Base-by-base conservation (phyloP, 2,888 invertebrate species). In the Carpatolechia fugitivella region DNA sequence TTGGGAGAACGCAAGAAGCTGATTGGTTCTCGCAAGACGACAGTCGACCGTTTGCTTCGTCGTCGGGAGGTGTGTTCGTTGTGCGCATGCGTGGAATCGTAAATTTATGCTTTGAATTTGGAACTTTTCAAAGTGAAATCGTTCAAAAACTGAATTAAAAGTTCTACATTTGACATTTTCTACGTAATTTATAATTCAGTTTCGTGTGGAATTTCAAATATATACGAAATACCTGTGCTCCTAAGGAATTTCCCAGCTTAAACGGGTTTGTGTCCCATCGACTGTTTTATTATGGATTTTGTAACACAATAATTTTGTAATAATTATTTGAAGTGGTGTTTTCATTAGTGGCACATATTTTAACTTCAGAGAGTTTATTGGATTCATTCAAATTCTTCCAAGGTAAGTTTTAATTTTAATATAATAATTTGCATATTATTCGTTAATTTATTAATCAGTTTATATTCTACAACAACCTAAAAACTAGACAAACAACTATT, bases 1-100 rank as follows among this genome's bases (percentile, higher is more conserved):
- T 78, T 73, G 58, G 74, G 85, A 81, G 85, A 87, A 85, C 78
- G 85, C 78, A 73, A 73, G 69, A 60, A 69, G 65, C 80, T 82
- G 82, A 82, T 60, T 58, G 60, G 49, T 50, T 54, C 40, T 51
- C 52, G 52, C 58, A 55, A 55, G 56, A 57, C 69, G 69, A 65
- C 74, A 81, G 82, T 82, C 69, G 71, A 64, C 16, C 7, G 48
- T 11, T 36, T 64, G 60, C 66, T 67, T 68, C 59, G 69, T 57
- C 59, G 60, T 64, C 62, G 60, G 60, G 66, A 62, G 61, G 69
- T 56, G 60, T 58, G 69, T 70, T 69, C 60, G 70, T 68, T 58
- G 55, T 38, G 74, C 79, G 79, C 77, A 66, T 65, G 80, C 78
- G 76, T 62, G 56, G 58, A 60, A 51, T 49, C 56, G 72, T 69